A percentile compares a stretch with the other conserved stretches of the same genome.
Conservation (phyloP, 1,140 invertebrate species). For the Bombus sylvicola region DNA sequence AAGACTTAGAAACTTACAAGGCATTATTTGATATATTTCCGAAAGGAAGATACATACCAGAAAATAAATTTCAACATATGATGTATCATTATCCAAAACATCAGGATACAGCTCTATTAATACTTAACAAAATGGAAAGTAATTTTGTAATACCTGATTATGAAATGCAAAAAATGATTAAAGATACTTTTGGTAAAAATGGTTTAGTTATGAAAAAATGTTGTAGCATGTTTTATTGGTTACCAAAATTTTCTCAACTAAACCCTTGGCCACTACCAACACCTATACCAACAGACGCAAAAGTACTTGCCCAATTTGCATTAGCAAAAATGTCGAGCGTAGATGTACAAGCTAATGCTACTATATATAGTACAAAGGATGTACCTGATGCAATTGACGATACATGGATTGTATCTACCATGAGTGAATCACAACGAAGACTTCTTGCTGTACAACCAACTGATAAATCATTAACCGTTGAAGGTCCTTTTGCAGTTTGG, state of each 20-base stretch:
- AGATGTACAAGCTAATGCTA: constrained; percentile 90
- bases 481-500: constrained; percentile 94
- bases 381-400: constrained; percentile 91
- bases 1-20: constrained; percentile 97
- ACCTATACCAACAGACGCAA: constrained; percentile 87
- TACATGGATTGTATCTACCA: constrained; percentile 97
- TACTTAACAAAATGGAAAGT: constrained; percentile 95
- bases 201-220: constrained; percentile 92
- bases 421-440: constrained; percentile 90
- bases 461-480: constrained; percentile 90
- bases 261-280: constrained; percentile 95
- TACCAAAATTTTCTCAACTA: constrained; percentile 97
- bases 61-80: constrained; percentile 91
- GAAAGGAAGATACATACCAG: constrained; percentile 93
- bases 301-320: constrained; percentile 93
- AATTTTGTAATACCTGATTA: constrained; percentile 95
- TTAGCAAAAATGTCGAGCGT: constrained; percentile 93
- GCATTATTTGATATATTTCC: constrained; percentile 95
- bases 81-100: constrained; percentile 97
- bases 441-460: constrained; percentile 88
- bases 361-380: constrained; percentile 86
- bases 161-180: constrained; percentile 92
- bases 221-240: constrained; percentile 98
- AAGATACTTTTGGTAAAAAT: constrained; percentile 92
- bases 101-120: constrained; percentile 93